Evolutionary conservation across 2,888 invertebrate genomes (phyloP).

Genomic region (Polydrusus tereticollis): DNA sequence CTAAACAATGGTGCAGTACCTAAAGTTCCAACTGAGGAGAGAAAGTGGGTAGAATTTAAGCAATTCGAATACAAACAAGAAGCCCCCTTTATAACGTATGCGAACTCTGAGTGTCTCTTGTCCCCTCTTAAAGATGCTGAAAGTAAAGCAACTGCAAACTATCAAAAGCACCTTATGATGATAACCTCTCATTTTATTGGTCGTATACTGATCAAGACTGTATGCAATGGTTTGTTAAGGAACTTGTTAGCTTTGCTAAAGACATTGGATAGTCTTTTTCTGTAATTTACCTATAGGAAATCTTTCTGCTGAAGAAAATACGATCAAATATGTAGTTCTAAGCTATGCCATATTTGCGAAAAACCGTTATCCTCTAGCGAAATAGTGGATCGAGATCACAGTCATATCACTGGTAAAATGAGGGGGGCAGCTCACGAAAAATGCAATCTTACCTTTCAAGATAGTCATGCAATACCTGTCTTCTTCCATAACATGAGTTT

Average conservation of each 20-base stretch:
- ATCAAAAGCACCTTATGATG: background rate
- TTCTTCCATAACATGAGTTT: constrained; percentile 7
- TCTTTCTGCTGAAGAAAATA: background rate
- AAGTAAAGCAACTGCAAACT: background rate
- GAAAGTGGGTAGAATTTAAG: constrained; percentile 35
- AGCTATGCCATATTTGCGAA: constrained; percentile 1
- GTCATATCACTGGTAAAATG: background rate
- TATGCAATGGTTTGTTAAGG: background rate
- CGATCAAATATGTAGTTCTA: background rate
- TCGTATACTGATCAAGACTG: background rate
- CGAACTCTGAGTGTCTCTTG: constrained; percentile 47
- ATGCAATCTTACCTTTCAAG: background rate
- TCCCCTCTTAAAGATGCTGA: constrained; percentile 1
- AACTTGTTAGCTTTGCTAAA: background rate
- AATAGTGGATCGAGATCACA: constrained; percentile 5
- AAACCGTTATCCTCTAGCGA: constrained; percentile 1
- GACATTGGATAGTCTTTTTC: background rate
- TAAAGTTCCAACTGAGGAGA: constrained; percentile 15
- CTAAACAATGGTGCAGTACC: constrained; percentile 19
- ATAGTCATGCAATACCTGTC: no score
- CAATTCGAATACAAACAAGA: constrained; percentile 32
- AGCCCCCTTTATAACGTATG: constrained; percentile 45
- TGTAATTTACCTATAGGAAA: background rate
- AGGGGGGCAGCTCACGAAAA: background rate
- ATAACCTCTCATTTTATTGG: background rate